Evolutionary conservation across 2,888 invertebrate genomes (phyloP), one percentile per base, ranked within the genome.

Genomic region (Callimorpha dominula): DNA sequence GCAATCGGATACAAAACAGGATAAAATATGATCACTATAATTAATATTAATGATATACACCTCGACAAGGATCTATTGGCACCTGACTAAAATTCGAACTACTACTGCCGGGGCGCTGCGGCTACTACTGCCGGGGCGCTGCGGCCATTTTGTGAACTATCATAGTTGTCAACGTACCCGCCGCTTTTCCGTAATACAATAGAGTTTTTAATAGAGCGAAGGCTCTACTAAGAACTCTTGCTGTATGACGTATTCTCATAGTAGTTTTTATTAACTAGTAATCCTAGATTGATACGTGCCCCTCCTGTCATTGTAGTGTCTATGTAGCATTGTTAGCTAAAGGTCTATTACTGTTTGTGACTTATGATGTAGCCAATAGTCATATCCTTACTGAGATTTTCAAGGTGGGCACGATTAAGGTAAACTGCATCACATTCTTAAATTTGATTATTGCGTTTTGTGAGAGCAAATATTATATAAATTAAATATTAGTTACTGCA

Each of bases 391-490:
- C 12, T 20, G 57, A 20, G 57, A 57, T 31, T 14, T 60, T 31
- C 6, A 31, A 60, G 31, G 57, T 11, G 20, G n/a, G n/a, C n/a
- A 57, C 12, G 11, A 57, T 20, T 57, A 57, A 57, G 9, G 9
- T 54, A 57, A 57, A 57, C 17, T 3, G 20, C 20, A 57, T 57
- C 57, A 11, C 42, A 46, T 65, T 8, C 15, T 49, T 65, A 49
- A 65, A 49, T 65, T 65, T 20, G 49, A 65, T 31, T 50, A 31
- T 49, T 65, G 14, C 65, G 7, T 46, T 65, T 49, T 65, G 14
- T 20, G 31, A 65, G 65, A 65, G 65, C 15, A 65, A 65, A 65
- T 31, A 57, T 12, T 31, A 60, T 11, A 54, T 54, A 11, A 20
- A 54, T 54, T 54, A 9, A 20, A 11, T 20, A 31, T 65, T 65